Evolutionary conservation across 2,888 invertebrate species (phyloP), one percentile per base, ranked within the genome.

Genomic region (Thyatira batis): DNA sequence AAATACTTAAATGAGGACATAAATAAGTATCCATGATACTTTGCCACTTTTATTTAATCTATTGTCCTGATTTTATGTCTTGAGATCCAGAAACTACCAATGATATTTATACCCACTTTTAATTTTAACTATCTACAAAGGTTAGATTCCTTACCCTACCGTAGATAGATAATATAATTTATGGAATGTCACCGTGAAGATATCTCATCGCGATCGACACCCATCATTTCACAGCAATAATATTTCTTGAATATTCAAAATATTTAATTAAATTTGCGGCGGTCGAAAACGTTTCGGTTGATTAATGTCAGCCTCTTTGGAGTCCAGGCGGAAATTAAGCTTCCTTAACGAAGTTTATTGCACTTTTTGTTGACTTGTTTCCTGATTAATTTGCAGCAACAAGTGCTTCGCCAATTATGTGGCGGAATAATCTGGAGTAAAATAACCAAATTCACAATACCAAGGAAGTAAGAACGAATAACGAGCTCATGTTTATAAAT

Each of bases 331-430:
- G 83, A 85, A 86, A 88, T 88, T 84, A 85, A 84, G 84, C 84
- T 84, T 80, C 84, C 82, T 82, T 82, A 84, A 81, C 80, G 78
- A 84, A 85, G 78, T 84, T 85, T 85, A 87, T 86, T 85, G 84
- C 86, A 87, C 73, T 87, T 87, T 88, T 87, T 88, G 84, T 83
- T 83, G 85, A 83, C 83, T 86, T 85, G 84, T 84, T 83, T 81
- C 76, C 80, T 85, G 85, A 86, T 85, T 87, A 88, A 85, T 89
- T 83, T 79, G 66, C 69, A 84, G 88, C 87, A 86, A 89, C 87
- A 88, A 87, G 88, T 87, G 75, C 73, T 67, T 61, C 54, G 45
- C 61, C 62, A 75, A 73, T 70, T 69, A 67, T 67, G 51, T 50
- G 58, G 57, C 23, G 58, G 63, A 69, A 72, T 69, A 70, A 73